Evolutionary conservation across 2,888 invertebrate species (phyloP).

Genomic region (Vannuccia rotundouncinata): DNA sequence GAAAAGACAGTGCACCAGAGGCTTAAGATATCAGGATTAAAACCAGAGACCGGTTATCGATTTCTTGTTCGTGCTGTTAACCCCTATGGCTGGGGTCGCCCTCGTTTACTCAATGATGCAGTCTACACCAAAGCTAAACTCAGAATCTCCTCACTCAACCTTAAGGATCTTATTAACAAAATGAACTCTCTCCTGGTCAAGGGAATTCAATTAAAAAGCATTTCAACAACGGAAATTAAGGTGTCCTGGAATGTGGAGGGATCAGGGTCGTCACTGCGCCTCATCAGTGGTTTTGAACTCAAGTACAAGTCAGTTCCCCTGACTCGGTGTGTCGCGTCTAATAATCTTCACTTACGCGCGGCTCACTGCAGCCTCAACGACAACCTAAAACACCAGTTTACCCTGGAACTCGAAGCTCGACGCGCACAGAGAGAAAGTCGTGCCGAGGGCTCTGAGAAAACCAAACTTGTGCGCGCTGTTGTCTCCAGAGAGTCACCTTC

Average conservation of each 20-base stretch:
- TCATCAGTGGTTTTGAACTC: conserved; percentile 27
- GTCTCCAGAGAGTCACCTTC: conserved; percentile 31
- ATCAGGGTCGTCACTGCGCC: neutral
- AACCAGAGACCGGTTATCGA: conserved; percentile 36
- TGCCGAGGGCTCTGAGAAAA: conserved; percentile 15
- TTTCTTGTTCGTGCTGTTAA: conserved; percentile 37
- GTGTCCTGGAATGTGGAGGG: conserved; percentile 33
- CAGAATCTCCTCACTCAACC: neutral
- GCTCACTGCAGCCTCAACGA: conserved; percentile 32
- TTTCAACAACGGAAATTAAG: conserved; percentile 32
- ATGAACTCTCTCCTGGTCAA: conserved; percentile 10
- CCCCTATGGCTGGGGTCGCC: conserved; percentile 21
- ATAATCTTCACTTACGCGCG: neutral
- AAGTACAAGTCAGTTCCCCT: conserved; percentile 32
- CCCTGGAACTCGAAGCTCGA: conserved; percentile 16
- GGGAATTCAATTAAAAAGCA: conserved; percentile 29
- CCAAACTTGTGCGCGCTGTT: conserved; percentile 14
- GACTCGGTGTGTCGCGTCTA: conserved; percentile 23
- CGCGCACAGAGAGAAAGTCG: neutral
- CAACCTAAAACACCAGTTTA: conserved; percentile 14
- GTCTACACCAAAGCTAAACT: conserved; percentile 33
- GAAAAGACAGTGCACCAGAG: conserved; percentile 28
- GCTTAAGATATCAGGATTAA: conserved; percentile 12
- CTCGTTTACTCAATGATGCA: conserved; percentile 9
- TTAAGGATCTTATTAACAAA: conserved; percentile 25